Conservation (phyloP, 1,140 invertebrate genomes). For the Pogonognathellus flavescens region DNA sequence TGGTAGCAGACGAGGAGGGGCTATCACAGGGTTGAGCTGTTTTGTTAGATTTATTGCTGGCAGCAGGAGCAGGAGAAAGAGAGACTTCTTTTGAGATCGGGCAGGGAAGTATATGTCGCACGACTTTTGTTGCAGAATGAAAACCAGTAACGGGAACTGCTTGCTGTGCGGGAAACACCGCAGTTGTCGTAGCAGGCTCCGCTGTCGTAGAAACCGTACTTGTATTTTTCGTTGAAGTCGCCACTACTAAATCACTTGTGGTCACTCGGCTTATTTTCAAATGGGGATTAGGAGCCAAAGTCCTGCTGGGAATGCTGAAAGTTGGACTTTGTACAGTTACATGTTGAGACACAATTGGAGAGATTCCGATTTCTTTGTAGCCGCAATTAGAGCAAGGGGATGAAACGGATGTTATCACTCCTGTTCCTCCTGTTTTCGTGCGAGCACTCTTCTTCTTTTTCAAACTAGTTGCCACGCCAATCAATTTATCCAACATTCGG, state of each 20-base stretch:
- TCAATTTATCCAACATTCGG: slow-evolving; percentile 54
- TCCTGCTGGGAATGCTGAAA: not conserved
- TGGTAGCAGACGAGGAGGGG: too few species aligned
- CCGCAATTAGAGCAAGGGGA: slow-evolving; percentile 50
- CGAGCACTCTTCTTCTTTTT: slow-evolving; percentile 59
- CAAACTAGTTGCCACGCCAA: slow-evolving; percentile 42
- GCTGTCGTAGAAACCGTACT: not conserved
- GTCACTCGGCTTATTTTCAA: not conserved
- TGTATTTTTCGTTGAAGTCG: too few species aligned
- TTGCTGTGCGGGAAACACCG: not conserved
- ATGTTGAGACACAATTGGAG: not conserved
- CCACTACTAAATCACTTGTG: not conserved
- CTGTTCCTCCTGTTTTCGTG: slow-evolving; percentile 27
- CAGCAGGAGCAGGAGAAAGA: not conserved
- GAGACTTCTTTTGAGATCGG: not conserved
- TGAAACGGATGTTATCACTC: not conserved
- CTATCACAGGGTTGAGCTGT: not conserved
- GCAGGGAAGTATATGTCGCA: not conserved
- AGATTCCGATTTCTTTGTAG: not conserved
- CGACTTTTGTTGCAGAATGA: not conserved
- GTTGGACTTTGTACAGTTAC: not conserved
- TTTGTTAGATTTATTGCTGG: slow-evolving; percentile 1
- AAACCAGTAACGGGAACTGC: not conserved
- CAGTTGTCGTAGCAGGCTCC: not conserved
- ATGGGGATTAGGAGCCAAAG: not conserved